Evolutionary conservation across 2,797 vertebrate genomes (phyloP).

Genomic region (Enoplosus armatus): DNA sequence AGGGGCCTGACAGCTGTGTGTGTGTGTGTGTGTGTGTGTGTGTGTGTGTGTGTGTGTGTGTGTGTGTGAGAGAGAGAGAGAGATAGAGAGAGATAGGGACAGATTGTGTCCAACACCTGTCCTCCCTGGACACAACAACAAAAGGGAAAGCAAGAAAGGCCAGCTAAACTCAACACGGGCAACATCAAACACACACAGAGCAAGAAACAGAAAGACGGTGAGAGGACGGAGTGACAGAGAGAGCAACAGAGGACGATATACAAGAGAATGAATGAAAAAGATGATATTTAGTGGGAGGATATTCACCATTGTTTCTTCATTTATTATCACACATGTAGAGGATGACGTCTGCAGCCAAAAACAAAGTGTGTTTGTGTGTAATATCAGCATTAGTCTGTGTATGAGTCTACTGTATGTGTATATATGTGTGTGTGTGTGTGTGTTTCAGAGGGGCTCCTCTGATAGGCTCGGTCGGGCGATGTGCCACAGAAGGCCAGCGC

Average conservation of each 20-base stretch:
- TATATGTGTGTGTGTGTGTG: conserved; percentile 7
- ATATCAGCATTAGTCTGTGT: conserved; percentile 15
- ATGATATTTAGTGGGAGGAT: conserved; percentile 27
- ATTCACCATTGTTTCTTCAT: conserved; percentile 26
- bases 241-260: neutral
- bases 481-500: conserved; percentile 58
- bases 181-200: conserved; percentile 44
- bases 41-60: conserved; percentile 41
- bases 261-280: neutral
- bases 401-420: neutral
- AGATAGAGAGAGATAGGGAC: conserved; percentile 39
- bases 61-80: neutral
- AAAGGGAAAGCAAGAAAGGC: conserved; percentile 54
- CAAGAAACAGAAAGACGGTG: neutral
- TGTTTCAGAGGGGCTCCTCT: conserved; percentile 24
- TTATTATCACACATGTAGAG: conserved; percentile 32
- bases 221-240: neutral
- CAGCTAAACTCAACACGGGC: conserved; percentile 26
- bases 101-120: conserved; percentile 78
- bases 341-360: conserved; percentile 42
- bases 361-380: conserved; percentile 34
- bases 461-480: conserved; percentile 65
- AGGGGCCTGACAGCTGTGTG: conserved; percentile 79
- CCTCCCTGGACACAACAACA: conserved; percentile 66
- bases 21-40: conserved; percentile 51